Conservation (phyloP, 2,113 vertebrate species). For the Cyanoderma ruficeps region DNA sequence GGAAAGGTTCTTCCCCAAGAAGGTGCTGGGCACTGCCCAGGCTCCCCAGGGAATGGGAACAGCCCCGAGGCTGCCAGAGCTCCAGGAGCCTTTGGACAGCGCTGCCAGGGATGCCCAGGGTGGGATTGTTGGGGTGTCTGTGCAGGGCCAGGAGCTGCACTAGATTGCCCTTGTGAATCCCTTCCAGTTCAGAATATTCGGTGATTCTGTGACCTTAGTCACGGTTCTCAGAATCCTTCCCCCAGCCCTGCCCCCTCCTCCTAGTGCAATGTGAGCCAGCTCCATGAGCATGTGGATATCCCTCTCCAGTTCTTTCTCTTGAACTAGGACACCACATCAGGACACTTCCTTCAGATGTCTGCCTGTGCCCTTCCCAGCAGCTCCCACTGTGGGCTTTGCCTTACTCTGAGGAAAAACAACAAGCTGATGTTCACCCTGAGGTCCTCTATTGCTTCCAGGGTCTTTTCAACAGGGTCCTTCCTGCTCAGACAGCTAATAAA, state of each 20-base stretch:
- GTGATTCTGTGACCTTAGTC: not conserved
- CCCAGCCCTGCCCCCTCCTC: not conserved
- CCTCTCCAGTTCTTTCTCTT: not conserved
- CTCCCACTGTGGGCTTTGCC: not conserved
- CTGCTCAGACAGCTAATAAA: not conserved
- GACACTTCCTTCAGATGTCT: not conserved
- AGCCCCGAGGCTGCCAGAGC: not conserved
- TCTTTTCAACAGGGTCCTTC: not conserved
- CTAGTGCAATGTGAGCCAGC: not conserved
- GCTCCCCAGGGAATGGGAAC: not conserved
- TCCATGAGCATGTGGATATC: not conserved
- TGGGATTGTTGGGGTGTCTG: not conserved
- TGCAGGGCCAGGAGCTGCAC: accelerated
- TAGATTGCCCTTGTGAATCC: not conserved
- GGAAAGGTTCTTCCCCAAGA: not conserved
- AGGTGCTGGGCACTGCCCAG: not conserved
- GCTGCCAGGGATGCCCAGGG: not conserved
- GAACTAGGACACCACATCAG: not conserved
- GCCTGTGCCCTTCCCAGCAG: not conserved
- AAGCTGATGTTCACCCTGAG: not conserved
- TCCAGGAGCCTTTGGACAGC: not conserved
- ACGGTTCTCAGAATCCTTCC: not conserved
- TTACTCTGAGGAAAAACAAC: not conserved
- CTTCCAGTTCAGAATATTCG: not conserved
- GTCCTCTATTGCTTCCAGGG: not conserved